phyloP scores from a whole-genome alignment of 2,113 vertebrate species.

The Lanius collurio region DNA sequence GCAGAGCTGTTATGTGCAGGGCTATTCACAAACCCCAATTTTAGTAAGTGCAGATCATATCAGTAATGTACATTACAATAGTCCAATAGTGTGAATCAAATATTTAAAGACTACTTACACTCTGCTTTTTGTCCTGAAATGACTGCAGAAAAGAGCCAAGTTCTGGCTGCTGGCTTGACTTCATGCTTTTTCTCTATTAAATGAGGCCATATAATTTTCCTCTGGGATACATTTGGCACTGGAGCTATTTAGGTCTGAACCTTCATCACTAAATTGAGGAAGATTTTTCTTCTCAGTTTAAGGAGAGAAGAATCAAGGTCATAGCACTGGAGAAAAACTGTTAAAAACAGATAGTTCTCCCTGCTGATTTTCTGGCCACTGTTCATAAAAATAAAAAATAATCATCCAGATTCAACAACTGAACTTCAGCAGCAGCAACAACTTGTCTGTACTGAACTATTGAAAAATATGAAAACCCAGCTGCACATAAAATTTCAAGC shows the following conservation, averaged over 20 bases:
- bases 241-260: conserved; percentile 32
- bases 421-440: not conserved
- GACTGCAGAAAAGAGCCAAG: not conserved
- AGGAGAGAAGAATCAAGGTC: conserved; percentile 41
- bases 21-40: conserved; percentile 16
- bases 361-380: not conserved
- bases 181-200: conserved; percentile 47
- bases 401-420: conserved; percentile 28
- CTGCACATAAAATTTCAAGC: not conserved
- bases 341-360: conserved; percentile 2
- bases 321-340: not conserved
- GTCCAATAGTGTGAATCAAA: not conserved
- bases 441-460: not conserved
- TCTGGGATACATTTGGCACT: conserved; percentile 42
- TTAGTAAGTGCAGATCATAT: not conserved
- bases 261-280: conserved; percentile 35
- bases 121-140: conserved; percentile 29
- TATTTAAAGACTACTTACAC: conserved; percentile 30
- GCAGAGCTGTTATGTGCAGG: not conserved
- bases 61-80: conserved; percentile 27
- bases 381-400: conserved; percentile 40
- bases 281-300: conserved; percentile 24
- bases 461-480: not conserved
- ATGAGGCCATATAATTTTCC: conserved; percentile 49
- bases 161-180: conserved; percentile 18